These are phyloP conservation scores for Ectropis grisescens DNA, from an alignment of 1,140 invertebrate species.

Conservation along the genomic window DNA sequence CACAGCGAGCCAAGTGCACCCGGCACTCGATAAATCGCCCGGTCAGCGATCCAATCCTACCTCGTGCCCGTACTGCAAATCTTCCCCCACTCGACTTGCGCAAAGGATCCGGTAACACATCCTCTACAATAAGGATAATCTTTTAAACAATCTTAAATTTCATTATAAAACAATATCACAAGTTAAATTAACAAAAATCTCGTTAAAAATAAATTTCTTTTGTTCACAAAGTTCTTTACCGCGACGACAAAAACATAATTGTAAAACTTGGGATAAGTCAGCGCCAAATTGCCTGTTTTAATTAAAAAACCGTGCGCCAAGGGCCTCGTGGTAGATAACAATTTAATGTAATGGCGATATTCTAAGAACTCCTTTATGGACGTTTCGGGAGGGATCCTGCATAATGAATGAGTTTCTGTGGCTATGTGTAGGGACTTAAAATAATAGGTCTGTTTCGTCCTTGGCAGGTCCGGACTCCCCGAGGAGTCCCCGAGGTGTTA, in stretches of 20 bases:
- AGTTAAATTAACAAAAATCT: too few relatives aligned
- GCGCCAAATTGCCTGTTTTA: conserved; percentile 35
- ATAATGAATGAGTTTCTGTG: conserved; percentile 26
- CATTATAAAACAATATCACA: too few relatives aligned
- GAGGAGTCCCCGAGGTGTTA: too few relatives aligned
- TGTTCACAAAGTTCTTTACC: conserved; percentile 9
- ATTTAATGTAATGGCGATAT: conserved; percentile 38
- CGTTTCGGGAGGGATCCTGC: conserved; percentile 23
- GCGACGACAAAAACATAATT: conserved; percentile 25
- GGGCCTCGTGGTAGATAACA: conserved; percentile 28
- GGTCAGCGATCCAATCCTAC: conserved; percentile 7
- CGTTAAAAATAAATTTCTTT: conserved; percentile 6
- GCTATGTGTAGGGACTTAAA: too few relatives aligned
- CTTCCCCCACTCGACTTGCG: too few relatives aligned
- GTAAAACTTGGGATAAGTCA: conserved; percentile 28
- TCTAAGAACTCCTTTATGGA: conserved; percentile 34
- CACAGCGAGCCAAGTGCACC: conserved; percentile 11
- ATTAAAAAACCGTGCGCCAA: conserved; percentile 33
- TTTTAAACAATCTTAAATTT: too few relatives aligned
- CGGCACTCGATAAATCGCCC: conserved; percentile 24
- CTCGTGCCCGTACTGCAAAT: conserved; percentile 4
- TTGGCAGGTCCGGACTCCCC: too few relatives aligned
- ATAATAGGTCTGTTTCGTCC: too few relatives aligned
- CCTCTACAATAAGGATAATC: too few relatives aligned
- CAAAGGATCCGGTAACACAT: too few relatives aligned